Base-by-base conservation (phyloP, 2,888 invertebrate species). In the Chorisops tibialis region DNA sequence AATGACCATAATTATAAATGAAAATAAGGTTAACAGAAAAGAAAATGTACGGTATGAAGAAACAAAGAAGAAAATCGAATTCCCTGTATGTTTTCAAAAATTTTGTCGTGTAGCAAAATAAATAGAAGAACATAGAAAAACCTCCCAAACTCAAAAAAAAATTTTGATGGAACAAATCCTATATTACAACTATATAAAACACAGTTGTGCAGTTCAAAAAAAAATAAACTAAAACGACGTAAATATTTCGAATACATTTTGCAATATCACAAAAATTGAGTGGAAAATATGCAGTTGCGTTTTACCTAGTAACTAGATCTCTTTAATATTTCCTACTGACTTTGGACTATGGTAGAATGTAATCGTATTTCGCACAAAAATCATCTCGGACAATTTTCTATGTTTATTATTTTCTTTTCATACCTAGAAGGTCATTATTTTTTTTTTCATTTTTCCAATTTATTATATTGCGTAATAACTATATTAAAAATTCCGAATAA, bases 401-500 rank as follows among this genome's bases (percentile, higher is more conserved):
- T 37, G 3, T 21, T 39, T 52, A 38, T 19, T n/a, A 18, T 16
- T 45, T 52, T 52, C 38, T 30, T n/a, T 39, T 38, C 19, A 19
- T 38, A n/a, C n/a, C n/a, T n/a, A 16, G 18, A 39, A 52, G 52
- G 38, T 39, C 52, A 52, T 52, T 30, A 30, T 30, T 19, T 38
- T 39, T 52, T 21, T 38, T 38, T 52, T 18, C n/a, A n/a, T n/a
- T 38, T 38, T 52, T 50, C 19, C 52, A 52, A 52, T 21, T 38
- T 12, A 19, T 19, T 50, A 35, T 50, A 50, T 35, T 22, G 35
- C 50, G 35, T 22, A 11, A 19, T 48, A 12, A 22, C 35, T 30
- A 50, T 50, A 50, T 12, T 14, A 1, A 30, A 30, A 30, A 30
- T n/a, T n/a, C n/a, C n/a, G n/a, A n/a, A n/a, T n/a, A n/a, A 9